Conservation (phyloP, 2,113 vertebrate genomes). For the Oncorhynchus masou region DNA sequence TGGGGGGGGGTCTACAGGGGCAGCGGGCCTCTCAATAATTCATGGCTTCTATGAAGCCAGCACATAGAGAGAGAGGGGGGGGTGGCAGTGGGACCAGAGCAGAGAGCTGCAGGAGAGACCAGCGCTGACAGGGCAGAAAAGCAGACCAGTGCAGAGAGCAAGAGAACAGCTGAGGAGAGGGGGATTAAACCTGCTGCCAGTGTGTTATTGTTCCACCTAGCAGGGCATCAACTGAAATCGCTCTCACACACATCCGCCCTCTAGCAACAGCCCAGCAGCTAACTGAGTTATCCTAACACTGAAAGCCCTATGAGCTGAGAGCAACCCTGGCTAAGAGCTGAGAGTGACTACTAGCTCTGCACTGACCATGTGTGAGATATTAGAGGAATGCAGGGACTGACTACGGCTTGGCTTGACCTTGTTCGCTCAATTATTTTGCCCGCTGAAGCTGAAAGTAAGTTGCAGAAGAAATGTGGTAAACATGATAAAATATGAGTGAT, state of each 20-base stretch:
- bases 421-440: not conserved
- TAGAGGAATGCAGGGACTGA: not conserved
- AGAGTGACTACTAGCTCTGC: not conserved
- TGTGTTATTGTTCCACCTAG: not conserved
- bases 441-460: not conserved
- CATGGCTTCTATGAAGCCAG: not conserved
- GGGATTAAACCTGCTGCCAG: not conserved
- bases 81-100: not conserved
- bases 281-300: not conserved
- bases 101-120: not conserved
- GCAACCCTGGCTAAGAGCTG: no score
- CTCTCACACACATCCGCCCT: no score
- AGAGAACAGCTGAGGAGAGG: conserved; percentile 6
- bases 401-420: not conserved
- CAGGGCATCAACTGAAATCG: not conserved
- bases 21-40: conserved; percentile 15
- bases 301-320: no score
- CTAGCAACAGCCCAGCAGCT: not conserved
- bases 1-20: not conserved
- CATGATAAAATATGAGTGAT: not conserved
- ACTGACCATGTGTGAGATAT: not conserved
- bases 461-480: not conserved
- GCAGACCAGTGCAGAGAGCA: not conserved
- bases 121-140: not conserved
- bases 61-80: not conserved